Percentiles rank a stretch among this genome's conserved stretches.
phyloP scores from a whole-genome alignment of 2,113 vertebrate genomes.

The Cyrtonyx montezumae region DNA sequence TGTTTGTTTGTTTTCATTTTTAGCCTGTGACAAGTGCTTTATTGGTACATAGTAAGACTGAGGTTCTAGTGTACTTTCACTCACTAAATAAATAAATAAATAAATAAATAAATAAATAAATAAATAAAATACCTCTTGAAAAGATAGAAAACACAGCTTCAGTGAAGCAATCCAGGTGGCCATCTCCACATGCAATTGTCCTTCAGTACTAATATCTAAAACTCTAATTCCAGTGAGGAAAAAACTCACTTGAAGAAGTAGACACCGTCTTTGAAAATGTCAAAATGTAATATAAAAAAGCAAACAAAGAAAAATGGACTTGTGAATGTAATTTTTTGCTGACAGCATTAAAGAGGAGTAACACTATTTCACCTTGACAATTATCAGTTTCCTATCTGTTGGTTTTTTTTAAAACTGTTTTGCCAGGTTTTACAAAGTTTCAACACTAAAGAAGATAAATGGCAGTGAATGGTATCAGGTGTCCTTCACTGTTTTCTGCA shows the following conservation, averaged over 20 bases:
- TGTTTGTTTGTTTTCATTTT: neutral
- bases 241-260: slow-evolving; percentile 34
- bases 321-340: slow-evolving; percentile 38
- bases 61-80: neutral
- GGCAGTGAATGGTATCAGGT: slow-evolving; percentile 1
- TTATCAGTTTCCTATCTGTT: slow-evolving; percentile 5
- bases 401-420: neutral
- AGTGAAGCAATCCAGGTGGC: slow-evolving; percentile 25
- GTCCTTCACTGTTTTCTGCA: slow-evolving; percentile 39
- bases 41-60: neutral
- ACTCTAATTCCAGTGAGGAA: slow-evolving; percentile 6
- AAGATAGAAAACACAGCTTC: neutral
- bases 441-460: slow-evolving; percentile 60
- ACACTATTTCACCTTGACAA: slow-evolving; percentile 19
- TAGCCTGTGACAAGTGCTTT: neutral
- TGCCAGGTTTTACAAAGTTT: slow-evolving; percentile 49
- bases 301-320: neutral
- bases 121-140: neutral
- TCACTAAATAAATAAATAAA: fast-evolving
- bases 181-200: slow-evolving; percentile 7
- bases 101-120: neutral
- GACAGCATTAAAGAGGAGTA: slow-evolving; percentile 10
- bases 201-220: slow-evolving; percentile 16
- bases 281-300: slow-evolving; percentile 7
- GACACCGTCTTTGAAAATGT: slow-evolving; percentile 36